Percentiles rank a stretch among this genome's conserved stretches.
Evolutionary conservation across 2,113 vertebrate genomes (phyloP).

Genomic region (Strix aluco): DNA sequence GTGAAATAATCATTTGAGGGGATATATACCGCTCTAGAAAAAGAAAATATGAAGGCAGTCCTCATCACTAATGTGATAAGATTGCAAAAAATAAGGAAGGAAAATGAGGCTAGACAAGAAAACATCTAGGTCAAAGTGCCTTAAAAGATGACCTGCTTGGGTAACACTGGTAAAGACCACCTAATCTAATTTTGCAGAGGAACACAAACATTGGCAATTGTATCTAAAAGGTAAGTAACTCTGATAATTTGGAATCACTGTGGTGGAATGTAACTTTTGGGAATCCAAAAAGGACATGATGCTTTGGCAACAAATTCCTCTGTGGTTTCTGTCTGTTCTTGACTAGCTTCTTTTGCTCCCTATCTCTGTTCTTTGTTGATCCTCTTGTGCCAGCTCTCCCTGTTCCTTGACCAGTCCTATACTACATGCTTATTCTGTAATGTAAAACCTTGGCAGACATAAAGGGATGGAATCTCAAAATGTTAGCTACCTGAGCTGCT

Average conservation of each 20-base stretch:
- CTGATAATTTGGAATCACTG: neutral
- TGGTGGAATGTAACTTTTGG: neutral
- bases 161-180: neutral
- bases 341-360: neutral
- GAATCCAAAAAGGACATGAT: neutral
- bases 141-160: neutral
- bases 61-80: neutral
- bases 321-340: neutral
- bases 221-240: neutral
- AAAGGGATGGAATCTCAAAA: neutral
- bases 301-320: neutral
- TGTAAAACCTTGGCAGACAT: neutral
- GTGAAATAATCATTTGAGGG: neutral
- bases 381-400: neutral
- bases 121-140: neutral
- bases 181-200: neutral
- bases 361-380: neutral
- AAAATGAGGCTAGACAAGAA: neutral
- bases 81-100: neutral
- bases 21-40: neutral
- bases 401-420: neutral
- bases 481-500: neutral
- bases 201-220: neutral
- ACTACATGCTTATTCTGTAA: neutral
- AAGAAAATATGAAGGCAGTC: neutral